Conservation (phyloP, 30 jellyfish, hydroid and myxozoan species). For the Sanderia malayensis region DNA sequence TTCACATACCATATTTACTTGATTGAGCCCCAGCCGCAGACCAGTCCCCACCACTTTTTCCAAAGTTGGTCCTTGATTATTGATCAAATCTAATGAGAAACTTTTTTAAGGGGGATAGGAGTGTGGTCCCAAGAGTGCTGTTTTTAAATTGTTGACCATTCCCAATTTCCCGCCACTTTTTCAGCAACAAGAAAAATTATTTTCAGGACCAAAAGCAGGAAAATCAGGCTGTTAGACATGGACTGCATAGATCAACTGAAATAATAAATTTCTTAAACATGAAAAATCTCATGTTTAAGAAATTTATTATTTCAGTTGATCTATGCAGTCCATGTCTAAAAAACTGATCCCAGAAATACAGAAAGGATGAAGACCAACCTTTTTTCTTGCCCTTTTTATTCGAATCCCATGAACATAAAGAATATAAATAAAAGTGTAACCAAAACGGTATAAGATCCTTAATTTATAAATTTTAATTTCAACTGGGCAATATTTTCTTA, state of each 20-base stretch:
- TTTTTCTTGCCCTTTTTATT: background rate
- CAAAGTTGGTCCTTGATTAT: no score
- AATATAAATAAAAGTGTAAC: background rate
- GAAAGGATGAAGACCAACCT: background rate
- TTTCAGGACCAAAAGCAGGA: background rate
- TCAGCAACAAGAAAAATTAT: background rate
- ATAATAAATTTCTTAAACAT: background rate
- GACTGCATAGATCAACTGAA: constrained; percentile 1
- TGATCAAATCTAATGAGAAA: background rate
- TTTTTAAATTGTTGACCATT: background rate
- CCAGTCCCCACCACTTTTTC: no score
- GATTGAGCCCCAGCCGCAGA: no score
- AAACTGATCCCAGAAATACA: background rate
- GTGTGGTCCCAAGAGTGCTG: constrained; percentile 2
- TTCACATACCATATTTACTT: background rate
- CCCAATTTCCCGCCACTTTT: constrained; percentile 3
- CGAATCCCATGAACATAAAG: background rate
- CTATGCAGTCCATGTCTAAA: background rate
- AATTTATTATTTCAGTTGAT: no score
- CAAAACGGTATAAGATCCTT: background rate
- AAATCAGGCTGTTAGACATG: background rate
- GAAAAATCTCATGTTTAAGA: background rate
- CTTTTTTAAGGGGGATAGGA: background rate
- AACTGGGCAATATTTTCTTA: background rate
- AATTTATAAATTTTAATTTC: no score